Percentiles rank a stretch among this genome's conserved stretches.
These are phyloP conservation scores for Gastracanthus pulcherrimus DNA, from an alignment of 2,888 invertebrate genomes.

Conservation along the genomic window DNA sequence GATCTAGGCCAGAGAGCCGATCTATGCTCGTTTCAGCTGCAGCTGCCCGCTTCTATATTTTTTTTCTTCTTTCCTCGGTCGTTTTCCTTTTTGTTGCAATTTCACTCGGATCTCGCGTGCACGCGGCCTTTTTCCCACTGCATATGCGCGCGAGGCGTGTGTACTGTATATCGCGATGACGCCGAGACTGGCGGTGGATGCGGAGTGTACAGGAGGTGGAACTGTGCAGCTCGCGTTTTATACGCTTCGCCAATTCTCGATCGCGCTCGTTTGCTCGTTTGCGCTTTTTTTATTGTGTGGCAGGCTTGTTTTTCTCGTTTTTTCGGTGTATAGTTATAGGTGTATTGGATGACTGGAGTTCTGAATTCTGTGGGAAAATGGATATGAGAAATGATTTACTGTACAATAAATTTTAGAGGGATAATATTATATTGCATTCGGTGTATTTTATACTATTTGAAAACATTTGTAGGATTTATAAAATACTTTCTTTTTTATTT, in stretches of 20 bases:
- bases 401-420: no score
- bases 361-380: not conserved
- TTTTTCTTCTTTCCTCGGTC: not conserved
- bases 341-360: no score
- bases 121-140: not conserved
- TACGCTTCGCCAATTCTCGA: not conserved
- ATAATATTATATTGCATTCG: no score
- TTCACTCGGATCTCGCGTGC: not conserved
- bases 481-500: no score
- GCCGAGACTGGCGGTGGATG: not conserved
- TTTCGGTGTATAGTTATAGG: not conserved
- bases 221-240: slow-evolving; percentile 1
- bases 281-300: not conserved
- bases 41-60: not conserved
- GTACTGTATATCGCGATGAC: not conserved
- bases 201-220: no score
- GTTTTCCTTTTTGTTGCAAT: not conserved
- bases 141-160: no score
- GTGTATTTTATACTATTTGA: no score
- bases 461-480: no score
- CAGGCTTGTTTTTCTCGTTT: not conserved
- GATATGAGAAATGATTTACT: no score
- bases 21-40: not conserved
- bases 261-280: not conserved
- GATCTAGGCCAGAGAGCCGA: slow-evolving; percentile 13